Evolutionary conservation across 2,888 invertebrate genomes (phyloP), one percentile per base, ranked within the genome.

Genomic region (Mamestra brassicae): DNA sequence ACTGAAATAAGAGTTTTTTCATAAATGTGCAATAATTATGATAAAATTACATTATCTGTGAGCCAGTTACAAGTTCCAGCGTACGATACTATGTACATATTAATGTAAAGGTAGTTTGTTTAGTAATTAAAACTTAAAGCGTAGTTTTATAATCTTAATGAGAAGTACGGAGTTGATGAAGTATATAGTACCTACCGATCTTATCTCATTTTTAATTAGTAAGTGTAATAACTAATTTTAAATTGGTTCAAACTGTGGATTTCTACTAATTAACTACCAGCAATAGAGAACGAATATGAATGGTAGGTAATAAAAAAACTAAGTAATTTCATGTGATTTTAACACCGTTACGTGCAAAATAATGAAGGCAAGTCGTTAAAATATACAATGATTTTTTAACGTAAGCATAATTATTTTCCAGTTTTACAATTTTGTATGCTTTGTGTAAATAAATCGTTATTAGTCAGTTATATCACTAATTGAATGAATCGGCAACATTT

Each of bases 61-160:
- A 84, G 89, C 90, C 93, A 92, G 94, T 90, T 89, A 89, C 81
- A 74, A 76, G 69, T 81, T 62, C 85, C 82, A 73, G 84, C 86
- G 81, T 85, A 88, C 80, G 86, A 89, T 88, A 85, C 70, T 83
- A 80, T 94, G 93, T 94, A 94, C 87, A 93, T 94, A 93, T 91
- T 90, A 89, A 86, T 89, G 85, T 87, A 87, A 93, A 92, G 91
- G 90, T 90, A 93, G 88, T 83, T 89, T 88, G 87, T 87, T 87
- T 85, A 86, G 77, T 84, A 85, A 87, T 87, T 87, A 87, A 85
- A 87, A 74, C 76, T 88, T 88, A 89, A 89, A 89, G 73, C 71
- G 88, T 92, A 92, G 89, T 90, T 90, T 88, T 83, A 77, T 89
- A 88, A 88, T 85, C 70, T 79, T 90, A 87, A 84, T 83, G 84